Base-by-base conservation (phyloP, 2,888 invertebrate species). In the Arrhopalites spinosus region DNA sequence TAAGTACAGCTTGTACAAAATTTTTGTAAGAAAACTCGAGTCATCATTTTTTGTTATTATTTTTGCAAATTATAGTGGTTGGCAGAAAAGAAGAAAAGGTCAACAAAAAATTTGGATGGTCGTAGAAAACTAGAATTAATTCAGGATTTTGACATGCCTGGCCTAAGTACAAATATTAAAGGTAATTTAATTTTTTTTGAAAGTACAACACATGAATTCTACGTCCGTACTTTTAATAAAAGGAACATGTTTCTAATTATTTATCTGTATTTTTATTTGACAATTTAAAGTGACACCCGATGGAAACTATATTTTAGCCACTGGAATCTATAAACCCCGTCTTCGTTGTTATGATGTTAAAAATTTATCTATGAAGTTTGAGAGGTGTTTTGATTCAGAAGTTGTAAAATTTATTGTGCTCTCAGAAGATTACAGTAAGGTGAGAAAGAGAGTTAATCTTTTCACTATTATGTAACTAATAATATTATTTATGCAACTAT, bases 111-210 rank as follows among this genome's bases (percentile, higher is more conserved):
- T 90, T 91, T 93, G 53, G 97, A 96, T 85, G 88, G 98, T 67
- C 89, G 96, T 81, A 89, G 93, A 82, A 89, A 96, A 84, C 95
- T 99, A 83, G 95, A 98, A 86, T 90, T 99, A 59, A 94, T 99
- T 81, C 99, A 99, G 87, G 99, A 99, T 85, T 99, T 99, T 88
- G 95, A 97, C 83, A 99, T 99, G 99, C 98, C 99, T 30, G 95
- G 92, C 68, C 90, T 98, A 0, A 96, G 96, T 84, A 92, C 92
- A 23, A 90, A 90, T 71, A 89, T 99, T 29, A 89, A n/a, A n/a
- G n/a, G n/a, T n/a, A n/a, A n/a, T n/a, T n/a, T n/a, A n/a, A n/a
- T n/a, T n/a, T n/a, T n/a, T n/a, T n/a, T n/a, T n/a, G n/a, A n/a
- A n/a, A n/a, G n/a, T n/a, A n/a, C n/a, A n/a, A n/a, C n/a, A n/a